Conservation (phyloP, 92 coral and sea anemone genomes). For the Scolanthus callimorphus region DNA sequence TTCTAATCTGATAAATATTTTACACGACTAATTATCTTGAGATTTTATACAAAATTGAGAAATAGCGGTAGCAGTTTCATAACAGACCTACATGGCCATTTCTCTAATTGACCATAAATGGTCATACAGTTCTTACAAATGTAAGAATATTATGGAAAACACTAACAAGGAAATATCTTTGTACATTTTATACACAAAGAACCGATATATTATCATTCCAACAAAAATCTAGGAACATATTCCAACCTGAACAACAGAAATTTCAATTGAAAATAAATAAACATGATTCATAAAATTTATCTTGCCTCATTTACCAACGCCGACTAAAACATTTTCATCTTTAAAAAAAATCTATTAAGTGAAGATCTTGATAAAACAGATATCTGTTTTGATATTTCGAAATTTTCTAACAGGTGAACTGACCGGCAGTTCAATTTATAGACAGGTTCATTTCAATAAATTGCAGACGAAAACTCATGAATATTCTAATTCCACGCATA, state of each 20-base stretch:
- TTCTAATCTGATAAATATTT: no score
- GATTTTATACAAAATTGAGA: no score
- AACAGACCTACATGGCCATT: no score
- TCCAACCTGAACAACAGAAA: background rate
- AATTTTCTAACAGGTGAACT: background rate
- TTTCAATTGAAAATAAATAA: no score
- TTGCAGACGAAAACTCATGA: background rate
- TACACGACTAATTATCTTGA: no score
- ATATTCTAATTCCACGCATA: background rate
- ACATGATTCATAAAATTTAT: no score
- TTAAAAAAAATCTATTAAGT: no score
- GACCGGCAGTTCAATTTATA: background rate
- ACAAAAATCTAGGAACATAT: background rate
- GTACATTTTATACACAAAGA: background rate
- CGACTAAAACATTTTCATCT: no score
- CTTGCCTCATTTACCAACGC: no score
- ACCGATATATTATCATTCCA: background rate
- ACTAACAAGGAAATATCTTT: background rate
- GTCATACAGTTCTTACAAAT: background rate
- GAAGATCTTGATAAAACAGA: no score
- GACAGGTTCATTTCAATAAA: conserved; percentile 5
- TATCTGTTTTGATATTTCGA: no score
- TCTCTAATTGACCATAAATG: background rate
- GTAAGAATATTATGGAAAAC: background rate
- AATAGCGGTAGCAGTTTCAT: no score